Conservation (phyloP, 2,888 invertebrate species). For the Drosophila algonquin region DNA sequence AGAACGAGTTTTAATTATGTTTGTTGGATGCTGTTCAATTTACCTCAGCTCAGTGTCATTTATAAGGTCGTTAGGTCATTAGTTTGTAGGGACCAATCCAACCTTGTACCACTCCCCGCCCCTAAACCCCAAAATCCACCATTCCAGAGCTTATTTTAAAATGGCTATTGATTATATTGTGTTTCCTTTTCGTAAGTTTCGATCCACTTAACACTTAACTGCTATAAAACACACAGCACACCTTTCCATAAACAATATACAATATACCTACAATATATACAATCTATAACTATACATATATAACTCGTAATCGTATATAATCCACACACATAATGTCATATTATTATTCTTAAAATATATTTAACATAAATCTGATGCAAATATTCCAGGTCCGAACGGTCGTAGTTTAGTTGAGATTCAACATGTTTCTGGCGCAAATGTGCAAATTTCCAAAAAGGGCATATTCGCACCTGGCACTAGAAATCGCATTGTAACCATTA, state of each 20-base stretch:
- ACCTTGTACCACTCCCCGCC: neutral
- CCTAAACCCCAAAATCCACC: neutral
- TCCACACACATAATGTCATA: slow-evolving; percentile 29
- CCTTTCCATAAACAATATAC: slow-evolving; percentile 16
- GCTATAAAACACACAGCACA: slow-evolving; percentile 10
- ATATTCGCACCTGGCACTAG: slow-evolving; percentile 98
- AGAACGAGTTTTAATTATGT: slow-evolving; percentile 20
- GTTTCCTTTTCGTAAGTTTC: slow-evolving; percentile 12
- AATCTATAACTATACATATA: slow-evolving; percentile 14
- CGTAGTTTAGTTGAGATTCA: slow-evolving; percentile 98
- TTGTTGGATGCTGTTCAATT: slow-evolving; percentile 30
- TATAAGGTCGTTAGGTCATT: slow-evolving; percentile 43
- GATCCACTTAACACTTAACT: slow-evolving; percentile 4
- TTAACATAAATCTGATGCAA: slow-evolving; percentile 74
- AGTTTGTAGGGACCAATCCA: slow-evolving; percentile 29
- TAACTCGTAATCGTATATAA: slow-evolving; percentile 23
- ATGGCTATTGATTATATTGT: slow-evolving; percentile 15
- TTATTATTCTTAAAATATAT: slow-evolving; percentile 36
- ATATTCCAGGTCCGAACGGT: slow-evolving; percentile 92
- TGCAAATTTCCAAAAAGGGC: slow-evolving; percentile 99
- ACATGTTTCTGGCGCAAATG: slow-evolving; percentile 97
- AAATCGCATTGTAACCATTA: slow-evolving; percentile 98
- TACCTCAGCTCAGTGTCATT: slow-evolving; percentile 58
- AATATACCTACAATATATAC: slow-evolving; percentile 7
- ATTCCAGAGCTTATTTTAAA: neutral